These are phyloP conservation scores for Minunthozetes semirufus DNA, from an alignment of 2,888 invertebrate species.

Conservation along the genomic window DNA sequence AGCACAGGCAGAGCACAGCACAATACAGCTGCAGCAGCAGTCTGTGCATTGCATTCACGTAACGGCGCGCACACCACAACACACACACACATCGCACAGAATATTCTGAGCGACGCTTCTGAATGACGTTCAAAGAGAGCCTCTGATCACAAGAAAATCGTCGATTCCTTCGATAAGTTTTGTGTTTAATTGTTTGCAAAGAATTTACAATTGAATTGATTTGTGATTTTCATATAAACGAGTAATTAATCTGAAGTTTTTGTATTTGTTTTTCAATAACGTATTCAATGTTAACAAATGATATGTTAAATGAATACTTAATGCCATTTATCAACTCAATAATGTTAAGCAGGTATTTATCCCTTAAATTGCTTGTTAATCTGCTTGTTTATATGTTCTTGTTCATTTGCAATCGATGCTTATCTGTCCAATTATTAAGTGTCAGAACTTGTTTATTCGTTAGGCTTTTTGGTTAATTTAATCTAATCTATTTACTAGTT, in stretches of 20 bases:
- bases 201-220: too few relatives aligned
- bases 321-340: slow-evolving; percentile 5
- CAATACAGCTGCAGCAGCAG: too few relatives aligned
- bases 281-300: slow-evolving; percentile 3
- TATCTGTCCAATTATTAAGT: not conserved
- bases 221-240: too few relatives aligned
- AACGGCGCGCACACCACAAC: too few relatives aligned
- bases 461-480: too few relatives aligned
- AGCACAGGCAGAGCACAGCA: not conserved
- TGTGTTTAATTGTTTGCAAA: too few relatives aligned
- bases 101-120: not conserved
- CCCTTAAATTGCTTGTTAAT: not conserved
- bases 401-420: not conserved
- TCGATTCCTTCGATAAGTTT: too few relatives aligned
- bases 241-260: too few relatives aligned
- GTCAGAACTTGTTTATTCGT: too few relatives aligned
- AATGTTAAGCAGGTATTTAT: slow-evolving; percentile 9
- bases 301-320: not conserved
- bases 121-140: not conserved
- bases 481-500: too few relatives aligned
- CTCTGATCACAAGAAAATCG: not conserved
- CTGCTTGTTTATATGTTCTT: not conserved
- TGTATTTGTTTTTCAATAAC: too few relatives aligned
- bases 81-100: not conserved
- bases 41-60: not conserved